Evolutionary conservation across 2,888 invertebrate species (phyloP).

Genomic region (Drosophila picticornis): DNA sequence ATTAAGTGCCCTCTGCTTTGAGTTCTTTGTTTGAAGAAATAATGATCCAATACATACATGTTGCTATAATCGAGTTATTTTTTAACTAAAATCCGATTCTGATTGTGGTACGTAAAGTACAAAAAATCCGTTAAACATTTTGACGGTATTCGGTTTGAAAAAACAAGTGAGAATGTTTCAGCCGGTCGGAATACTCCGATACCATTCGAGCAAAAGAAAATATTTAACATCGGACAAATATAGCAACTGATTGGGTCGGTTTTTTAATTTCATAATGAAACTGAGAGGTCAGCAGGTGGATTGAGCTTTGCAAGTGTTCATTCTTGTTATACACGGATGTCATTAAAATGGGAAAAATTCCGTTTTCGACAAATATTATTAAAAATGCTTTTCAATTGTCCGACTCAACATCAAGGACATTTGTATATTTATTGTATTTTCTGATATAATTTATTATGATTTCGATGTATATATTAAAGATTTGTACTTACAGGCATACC

Average conservation of each 20-base stretch:
- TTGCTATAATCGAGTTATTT: not conserved
- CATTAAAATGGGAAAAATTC: not conserved
- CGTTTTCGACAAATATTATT: not conserved
- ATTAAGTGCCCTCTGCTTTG: not conserved
- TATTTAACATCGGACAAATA: not conserved
- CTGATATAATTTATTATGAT: conserved; percentile 20
- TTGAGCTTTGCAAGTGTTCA: not conserved
- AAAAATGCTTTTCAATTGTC: not conserved
- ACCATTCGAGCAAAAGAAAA: no score
- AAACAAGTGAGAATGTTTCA: not conserved
- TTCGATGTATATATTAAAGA: conserved; percentile 61
- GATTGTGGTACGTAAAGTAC: not conserved
- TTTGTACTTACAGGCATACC: conserved; percentile 64
- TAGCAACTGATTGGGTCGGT: not conserved
- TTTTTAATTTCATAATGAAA: not conserved
- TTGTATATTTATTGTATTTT: conserved; percentile 31
- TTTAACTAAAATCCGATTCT: not conserved
- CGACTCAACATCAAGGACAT: conserved; percentile 29
- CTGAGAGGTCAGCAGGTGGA: not conserved
- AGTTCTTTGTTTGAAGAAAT: not conserved
- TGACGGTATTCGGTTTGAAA: not conserved
- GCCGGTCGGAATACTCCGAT: not conserved
- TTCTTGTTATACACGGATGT: not conserved
- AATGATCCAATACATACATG: not conserved
- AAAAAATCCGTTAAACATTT: not conserved